Evolutionary conservation across 2,113 vertebrate genomes (phyloP).

Genomic region (Lucifuga dentata): DNA sequence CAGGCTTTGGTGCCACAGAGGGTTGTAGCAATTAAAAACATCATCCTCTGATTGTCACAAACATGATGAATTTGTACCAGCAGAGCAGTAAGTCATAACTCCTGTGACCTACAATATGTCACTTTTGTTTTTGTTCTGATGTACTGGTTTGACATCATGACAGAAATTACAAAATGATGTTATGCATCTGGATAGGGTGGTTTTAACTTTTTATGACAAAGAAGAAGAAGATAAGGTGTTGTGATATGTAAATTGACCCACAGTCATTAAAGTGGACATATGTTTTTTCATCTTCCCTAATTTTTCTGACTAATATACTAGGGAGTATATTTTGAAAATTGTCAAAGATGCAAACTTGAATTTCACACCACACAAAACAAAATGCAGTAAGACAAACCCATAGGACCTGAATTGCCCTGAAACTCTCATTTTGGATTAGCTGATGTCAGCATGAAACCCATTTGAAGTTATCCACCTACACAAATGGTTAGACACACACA

Average conservation of each 20-base stretch:
- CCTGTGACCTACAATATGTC: slow-evolving; percentile 60
- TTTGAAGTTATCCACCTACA: too few relatives aligned
- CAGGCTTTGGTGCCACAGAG: slow-evolving; percentile 64
- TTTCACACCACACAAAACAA: too few relatives aligned
- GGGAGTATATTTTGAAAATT: too few relatives aligned
- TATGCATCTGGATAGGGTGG: neutral
- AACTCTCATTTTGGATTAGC: too few relatives aligned
- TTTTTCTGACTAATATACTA: too few relatives aligned
- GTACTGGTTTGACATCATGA: slow-evolving; percentile 35
- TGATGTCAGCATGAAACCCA: too few relatives aligned
- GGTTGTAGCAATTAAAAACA: slow-evolving; percentile 82
- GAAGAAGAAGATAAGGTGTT: neutral
- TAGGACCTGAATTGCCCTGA: too few relatives aligned
- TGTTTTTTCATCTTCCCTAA: too few relatives aligned
- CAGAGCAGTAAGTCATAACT: slow-evolving; percentile 70
- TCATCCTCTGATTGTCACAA: slow-evolving; percentile 78
- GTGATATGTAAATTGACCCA: neutral
- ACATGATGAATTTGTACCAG: slow-evolving; percentile 80
- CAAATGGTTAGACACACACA: too few relatives aligned
- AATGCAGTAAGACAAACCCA: too few relatives aligned
- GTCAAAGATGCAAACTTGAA: too few relatives aligned
- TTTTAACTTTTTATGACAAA: slow-evolving; percentile 32
- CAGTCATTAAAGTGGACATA: neutral
- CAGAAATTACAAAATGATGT: slow-evolving; percentile 21
- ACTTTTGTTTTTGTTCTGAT: slow-evolving; percentile 45